Percentiles rank a stretch among this genome's conserved stretches.
phyloP scores from a whole-genome alignment of 2,888 invertebrate genomes.

The Aleiodes alternator region DNA sequence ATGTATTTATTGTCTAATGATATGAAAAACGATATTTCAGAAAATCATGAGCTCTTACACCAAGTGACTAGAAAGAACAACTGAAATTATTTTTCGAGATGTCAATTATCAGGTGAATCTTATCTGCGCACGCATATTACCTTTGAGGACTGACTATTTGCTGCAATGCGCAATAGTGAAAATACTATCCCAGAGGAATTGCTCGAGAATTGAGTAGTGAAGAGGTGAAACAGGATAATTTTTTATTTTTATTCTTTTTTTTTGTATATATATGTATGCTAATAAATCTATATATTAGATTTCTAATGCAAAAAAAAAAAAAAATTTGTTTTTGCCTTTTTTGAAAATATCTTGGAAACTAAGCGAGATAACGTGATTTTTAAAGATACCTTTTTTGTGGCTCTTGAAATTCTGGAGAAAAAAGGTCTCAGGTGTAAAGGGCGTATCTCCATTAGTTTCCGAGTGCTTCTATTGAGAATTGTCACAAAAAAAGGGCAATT shows the following conservation, averaged over 20 bases:
- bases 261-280: no score
- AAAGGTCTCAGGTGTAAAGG: no score
- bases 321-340: no score
- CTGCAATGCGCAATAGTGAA: conserved; percentile 28
- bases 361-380: no score
- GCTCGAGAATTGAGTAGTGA: neutral
- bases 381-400: no score
- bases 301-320: no score
- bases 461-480: no score
- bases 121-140: conserved; percentile 18
- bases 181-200: neutral
- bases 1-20: neutral
- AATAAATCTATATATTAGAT: no score
- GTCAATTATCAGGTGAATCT: conserved; percentile 9
- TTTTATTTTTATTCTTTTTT: neutral
- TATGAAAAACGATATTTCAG: neutral
- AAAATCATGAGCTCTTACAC: neutral
- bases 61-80: neutral
- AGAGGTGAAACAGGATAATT: neutral
- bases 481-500: no score
- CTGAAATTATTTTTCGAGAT: conserved; percentile 24
- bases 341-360: no score
- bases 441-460: no score
- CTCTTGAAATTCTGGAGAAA: no score
- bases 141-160: neutral